phyloP scores from a whole-genome alignment of 2,888 invertebrate species.

The Conus canariensis region DNA sequence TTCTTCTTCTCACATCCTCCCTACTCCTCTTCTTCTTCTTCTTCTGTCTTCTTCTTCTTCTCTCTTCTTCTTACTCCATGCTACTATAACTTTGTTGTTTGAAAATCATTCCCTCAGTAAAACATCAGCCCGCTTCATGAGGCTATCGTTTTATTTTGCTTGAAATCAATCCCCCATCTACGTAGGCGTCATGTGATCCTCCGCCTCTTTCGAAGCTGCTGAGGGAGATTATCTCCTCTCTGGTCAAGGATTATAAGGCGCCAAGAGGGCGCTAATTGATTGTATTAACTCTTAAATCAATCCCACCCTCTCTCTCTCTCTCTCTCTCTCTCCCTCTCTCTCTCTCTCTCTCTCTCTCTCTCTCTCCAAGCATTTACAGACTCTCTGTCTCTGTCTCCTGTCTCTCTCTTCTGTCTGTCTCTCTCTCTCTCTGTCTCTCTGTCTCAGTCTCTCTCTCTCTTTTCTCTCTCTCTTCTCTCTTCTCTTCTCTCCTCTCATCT shows the following conservation, averaged over 20 bases:
- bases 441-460: background rate
- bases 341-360: background rate
- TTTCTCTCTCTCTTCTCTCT: background rate
- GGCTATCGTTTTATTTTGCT: background rate
- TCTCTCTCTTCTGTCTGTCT: background rate
- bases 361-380: background rate
- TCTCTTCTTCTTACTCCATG: too few relatives aligned
- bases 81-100: too few relatives aligned
- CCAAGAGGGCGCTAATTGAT: slow-evolving; percentile 32
- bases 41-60: background rate
- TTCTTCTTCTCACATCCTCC: background rate
- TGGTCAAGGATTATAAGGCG: background rate
- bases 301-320: background rate
- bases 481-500: background rate
- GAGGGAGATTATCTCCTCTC: slow-evolving; percentile 24
- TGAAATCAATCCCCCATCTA: too few relatives aligned
- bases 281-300: slow-evolving; percentile 26
- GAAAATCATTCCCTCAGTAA: too few relatives aligned
- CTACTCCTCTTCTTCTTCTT: background rate
- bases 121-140: background rate
- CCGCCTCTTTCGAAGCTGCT: too few relatives aligned
- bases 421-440: background rate
- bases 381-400: background rate
- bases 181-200: too few relatives aligned
- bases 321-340: slow-evolving; percentile 5